A percentile compares a stretch with the other conserved stretches of the same genome.
These are phyloP conservation scores for Steinernema feltiae DNA, from an alignment of 1,140 invertebrate genomes.

Conservation along the genomic window DNA sequence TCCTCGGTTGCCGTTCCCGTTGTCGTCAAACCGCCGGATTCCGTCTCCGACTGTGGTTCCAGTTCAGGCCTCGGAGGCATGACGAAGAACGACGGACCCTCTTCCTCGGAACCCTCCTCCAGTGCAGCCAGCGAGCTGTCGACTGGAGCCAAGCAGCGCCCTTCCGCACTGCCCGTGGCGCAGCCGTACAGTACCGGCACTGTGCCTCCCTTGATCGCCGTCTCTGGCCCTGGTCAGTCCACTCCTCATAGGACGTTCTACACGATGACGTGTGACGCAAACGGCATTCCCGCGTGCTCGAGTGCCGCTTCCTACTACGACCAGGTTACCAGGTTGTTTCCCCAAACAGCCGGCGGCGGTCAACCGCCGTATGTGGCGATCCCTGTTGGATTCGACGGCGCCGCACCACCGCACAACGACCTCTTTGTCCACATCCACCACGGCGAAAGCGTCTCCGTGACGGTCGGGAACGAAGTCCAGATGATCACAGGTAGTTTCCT, in stretches of 20 bases:
- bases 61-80: constrained; percentile 50
- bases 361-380: not conserved
- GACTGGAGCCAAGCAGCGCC: constrained; percentile 12
- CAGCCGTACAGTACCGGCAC: not conserved
- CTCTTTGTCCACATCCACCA: constrained; percentile 51
- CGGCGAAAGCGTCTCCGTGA: constrained; percentile 45
- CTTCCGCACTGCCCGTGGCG: not conserved
- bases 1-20: not conserved
- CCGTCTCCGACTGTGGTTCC: constrained; percentile 49
- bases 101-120: constrained; percentile 37
- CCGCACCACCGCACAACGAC: constrained; percentile 47
- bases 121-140: constrained; percentile 1
- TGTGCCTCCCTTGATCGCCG: constrained; percentile 6
- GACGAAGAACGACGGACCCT: constrained; percentile 43
- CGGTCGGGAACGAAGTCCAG: constrained; percentile 48
- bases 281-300: constrained; percentile 15
- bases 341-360: constrained; percentile 27
- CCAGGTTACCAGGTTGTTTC: constrained; percentile 29
- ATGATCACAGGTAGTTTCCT: constrained; percentile 43
- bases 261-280: constrained; percentile 7
- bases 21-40: constrained; percentile 13
- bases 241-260: constrained; percentile 22
- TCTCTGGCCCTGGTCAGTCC: constrained; percentile 19
- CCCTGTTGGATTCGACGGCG: constrained; percentile 30
- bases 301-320: constrained; percentile 1